Percentiles rank a stretch among this genome's conserved stretches.
phyloP scores from a whole-genome alignment of 2,113 vertebrate species.

The Etheostoma spectabile region DNA sequence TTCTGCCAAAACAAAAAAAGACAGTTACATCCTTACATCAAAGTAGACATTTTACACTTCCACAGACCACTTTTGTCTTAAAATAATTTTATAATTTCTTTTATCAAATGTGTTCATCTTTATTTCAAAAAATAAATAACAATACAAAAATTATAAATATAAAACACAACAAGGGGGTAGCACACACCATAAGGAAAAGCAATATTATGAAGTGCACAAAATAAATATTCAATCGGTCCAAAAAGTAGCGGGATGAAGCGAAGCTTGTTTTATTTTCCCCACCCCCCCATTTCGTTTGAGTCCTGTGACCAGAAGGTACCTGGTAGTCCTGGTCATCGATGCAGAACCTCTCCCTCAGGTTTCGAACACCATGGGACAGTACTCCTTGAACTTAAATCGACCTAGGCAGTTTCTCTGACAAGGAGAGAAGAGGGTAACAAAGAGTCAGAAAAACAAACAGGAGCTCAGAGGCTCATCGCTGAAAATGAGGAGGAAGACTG shows the following conservation, averaged over 20 bases:
- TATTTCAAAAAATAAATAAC: too few relatives aligned
- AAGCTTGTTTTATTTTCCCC: too few relatives aligned
- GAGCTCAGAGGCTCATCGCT: background rate
- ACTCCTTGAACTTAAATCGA: constrained; percentile 97
- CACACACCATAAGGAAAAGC: too few relatives aligned
- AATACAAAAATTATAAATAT: too few relatives aligned
- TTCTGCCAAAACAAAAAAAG: constrained; percentile 82
- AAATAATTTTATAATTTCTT: background rate
- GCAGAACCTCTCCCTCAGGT: constrained; percentile 93
- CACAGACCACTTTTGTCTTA: background rate
- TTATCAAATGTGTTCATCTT: background rate
- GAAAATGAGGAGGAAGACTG: background rate
- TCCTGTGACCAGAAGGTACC: constrained; percentile 76
- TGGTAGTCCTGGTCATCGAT: constrained; percentile 97
- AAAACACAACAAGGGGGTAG: too few relatives aligned
- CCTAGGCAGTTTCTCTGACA: constrained; percentile 95
- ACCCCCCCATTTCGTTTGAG: too few relatives aligned
- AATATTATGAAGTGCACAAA: too few relatives aligned
- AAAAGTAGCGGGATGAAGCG: too few relatives aligned
- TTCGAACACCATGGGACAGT: constrained; percentile 97
- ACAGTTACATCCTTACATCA: background rate
- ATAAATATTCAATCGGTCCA: too few relatives aligned
- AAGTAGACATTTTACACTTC: background rate
- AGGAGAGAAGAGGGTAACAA: constrained; percentile 23
- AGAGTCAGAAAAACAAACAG: background rate